Conservation (phyloP, 2,888 invertebrate species). For the Eristalinus sepulchralis region DNA sequence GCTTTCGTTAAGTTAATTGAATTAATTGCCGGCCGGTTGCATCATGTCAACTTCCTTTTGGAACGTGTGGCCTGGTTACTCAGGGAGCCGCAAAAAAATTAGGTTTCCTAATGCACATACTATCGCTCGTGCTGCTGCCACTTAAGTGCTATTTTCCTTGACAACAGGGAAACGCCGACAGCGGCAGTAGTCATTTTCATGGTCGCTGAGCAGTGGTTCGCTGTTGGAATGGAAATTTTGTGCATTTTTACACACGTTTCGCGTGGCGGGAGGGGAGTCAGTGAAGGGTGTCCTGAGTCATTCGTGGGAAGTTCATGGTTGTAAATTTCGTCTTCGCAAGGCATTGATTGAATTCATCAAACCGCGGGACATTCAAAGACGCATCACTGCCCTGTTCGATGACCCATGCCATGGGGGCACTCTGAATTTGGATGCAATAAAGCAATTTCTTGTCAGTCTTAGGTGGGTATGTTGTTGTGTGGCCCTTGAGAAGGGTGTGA, state of each 20-base stretch:
- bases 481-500: constrained; percentile 35
- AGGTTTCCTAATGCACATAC: constrained; percentile 29
- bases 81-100: constrained; percentile 23
- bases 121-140: background rate
- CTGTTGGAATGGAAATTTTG: background rate
- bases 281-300: background rate
- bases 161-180: background rate
- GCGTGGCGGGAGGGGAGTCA: background rate
- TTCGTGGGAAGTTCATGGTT: background rate
- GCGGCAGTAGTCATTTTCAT: constrained; percentile 41
- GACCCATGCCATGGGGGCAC: constrained; percentile 23
- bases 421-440: background rate
- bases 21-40: constrained; percentile 60
- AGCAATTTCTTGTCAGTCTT: background rate
- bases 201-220: constrained; percentile 50
- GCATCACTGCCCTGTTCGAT: constrained; percentile 48
- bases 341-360: background rate
- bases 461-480: background rate
- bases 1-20: constrained; percentile 68
- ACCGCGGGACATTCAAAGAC: background rate
- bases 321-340: too few relatives aligned
- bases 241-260: background rate
- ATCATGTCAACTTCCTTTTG: constrained; percentile 66
- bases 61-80: constrained; percentile 44
- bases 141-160: background rate